Conservation (phyloP, 2,888 invertebrate species). For the Tiphia femorata region DNA sequence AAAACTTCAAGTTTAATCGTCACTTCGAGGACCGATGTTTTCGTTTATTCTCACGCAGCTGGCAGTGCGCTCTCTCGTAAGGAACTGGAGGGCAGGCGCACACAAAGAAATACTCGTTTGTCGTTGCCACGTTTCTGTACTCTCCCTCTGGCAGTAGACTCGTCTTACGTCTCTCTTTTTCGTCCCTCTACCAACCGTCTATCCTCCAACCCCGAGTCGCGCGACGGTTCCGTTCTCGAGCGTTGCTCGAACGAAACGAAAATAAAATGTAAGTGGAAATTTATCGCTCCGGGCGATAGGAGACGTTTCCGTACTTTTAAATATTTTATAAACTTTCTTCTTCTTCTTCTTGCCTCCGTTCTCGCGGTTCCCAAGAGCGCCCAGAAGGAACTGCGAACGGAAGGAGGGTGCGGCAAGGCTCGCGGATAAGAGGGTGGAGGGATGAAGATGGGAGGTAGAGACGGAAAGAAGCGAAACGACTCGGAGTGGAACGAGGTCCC, state of each 20-base stretch:
- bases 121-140: constrained; percentile 33
- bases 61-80: too few relatives aligned
- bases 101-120: constrained; percentile 30
- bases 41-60: too few relatives aligned
- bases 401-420: constrained; percentile 16
- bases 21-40: too few relatives aligned
- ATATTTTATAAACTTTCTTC: constrained; percentile 69
- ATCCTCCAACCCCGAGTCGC: constrained; percentile 25
- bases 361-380: constrained; percentile 55
- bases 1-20: too few relatives aligned
- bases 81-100: too few relatives aligned
- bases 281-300: constrained; percentile 69
- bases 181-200: constrained; percentile 19
- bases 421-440: constrained; percentile 17
- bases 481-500: constrained; percentile 47
- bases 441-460: constrained; percentile 33
- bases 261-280: constrained; percentile 70
- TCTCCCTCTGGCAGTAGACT: constrained; percentile 40
- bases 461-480: constrained; percentile 38
- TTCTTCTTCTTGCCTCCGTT: constrained; percentile 46
- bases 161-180: constrained; percentile 34
- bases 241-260: constrained; percentile 62
- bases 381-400: constrained; percentile 41
- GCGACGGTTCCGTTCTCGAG: constrained; percentile 46
- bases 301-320: constrained; percentile 69